These are phyloP conservation scores for Drosophila elegans DNA, from an alignment of 1,140 invertebrate species.

Conservation along the genomic window DNA sequence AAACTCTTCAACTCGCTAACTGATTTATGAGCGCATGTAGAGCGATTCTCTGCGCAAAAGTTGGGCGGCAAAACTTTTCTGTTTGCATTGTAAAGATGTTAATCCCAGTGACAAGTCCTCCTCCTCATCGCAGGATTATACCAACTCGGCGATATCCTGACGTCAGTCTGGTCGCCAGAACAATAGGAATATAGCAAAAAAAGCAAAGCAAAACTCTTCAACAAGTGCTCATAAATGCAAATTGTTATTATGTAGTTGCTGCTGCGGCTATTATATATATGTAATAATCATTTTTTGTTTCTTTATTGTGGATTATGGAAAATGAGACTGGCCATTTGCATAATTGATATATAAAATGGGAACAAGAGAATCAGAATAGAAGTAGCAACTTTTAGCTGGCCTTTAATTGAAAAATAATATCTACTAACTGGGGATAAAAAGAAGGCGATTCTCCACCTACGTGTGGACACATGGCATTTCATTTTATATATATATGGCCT, in stretches of 20 bases:
- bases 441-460: conserved; percentile 12
- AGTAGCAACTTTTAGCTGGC: conserved; percentile 1
- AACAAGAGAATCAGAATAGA: conserved; percentile 35
- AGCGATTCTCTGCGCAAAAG: conserved; percentile 23
- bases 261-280: conserved; percentile 41
- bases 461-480: conserved; percentile 21
- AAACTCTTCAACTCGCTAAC: conserved; percentile 11
- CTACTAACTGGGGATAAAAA: background rate
- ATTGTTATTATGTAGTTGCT: conserved; percentile 46
- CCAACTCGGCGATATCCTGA: conserved; percentile 20
- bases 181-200: conserved; percentile 4
- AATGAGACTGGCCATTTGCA: conserved; percentile 64
- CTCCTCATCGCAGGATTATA: background rate
- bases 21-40: conserved; percentile 40
- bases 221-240: conserved; percentile 57
- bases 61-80: conserved; percentile 30
- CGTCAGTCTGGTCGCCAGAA: conserved; percentile 24
- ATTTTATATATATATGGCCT: conserved; percentile 14
- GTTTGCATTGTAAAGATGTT: conserved; percentile 28
- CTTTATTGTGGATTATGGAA: conserved; percentile 62
- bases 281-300: conserved; percentile 24
- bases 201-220: conserved; percentile 10
- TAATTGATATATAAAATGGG: conserved; percentile 79
- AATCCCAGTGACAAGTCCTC: conserved; percentile 34
- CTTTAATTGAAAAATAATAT: conserved; percentile 77